Base-by-base conservation (phyloP, 2,888 invertebrate species). In the Cephus sareptanus region DNA sequence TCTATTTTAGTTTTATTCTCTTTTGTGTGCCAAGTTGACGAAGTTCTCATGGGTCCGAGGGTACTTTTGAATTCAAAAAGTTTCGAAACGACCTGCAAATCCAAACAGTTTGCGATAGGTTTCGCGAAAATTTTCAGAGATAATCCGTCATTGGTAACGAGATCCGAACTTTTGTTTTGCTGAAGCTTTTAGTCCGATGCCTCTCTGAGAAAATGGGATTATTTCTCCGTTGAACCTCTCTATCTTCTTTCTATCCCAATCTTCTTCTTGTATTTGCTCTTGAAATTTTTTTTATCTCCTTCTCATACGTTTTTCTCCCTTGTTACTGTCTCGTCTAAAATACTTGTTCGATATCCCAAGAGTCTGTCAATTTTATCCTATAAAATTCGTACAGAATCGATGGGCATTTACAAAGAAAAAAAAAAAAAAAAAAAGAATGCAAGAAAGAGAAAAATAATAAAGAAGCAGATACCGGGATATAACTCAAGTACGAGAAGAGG, bases 401-500 rank as follows among this genome's bases (percentile, higher is more conserved):
- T 69, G 34, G 35, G 35, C 33, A 77, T 56, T 31, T 31, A 31
- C 31, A 31, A 31, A 31, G 1, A 31, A 2, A 31, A 31, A 31
- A 31, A 35, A 37, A 37, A 30, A 73, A 76, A 40, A 40, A 70
- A 40, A 40, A 73, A 33, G 12, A 69, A 77, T 40, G 37, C 73
- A 75, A 69, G 76, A 76, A 78, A 75, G 35, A 34, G 37, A 73
- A 77, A 78, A 81, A 79, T 73, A 76, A 77, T 79, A 23, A 23
- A 23, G 9, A 56, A 23, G 56, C 23, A 23, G 23, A 56, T 23
- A 56, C 23, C 23, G 56, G 23, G 23, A 56, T 56, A 15, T 23
- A 56, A 56, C 73, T 77, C 74, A 77, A 75, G 30, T 56, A 75
- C 76, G 75, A 35, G 74, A 74, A 68, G 34, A 79, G 79, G 77